Conservation (phyloP, 2,113 vertebrate species). For the Dipodomys spectabilis region DNA sequence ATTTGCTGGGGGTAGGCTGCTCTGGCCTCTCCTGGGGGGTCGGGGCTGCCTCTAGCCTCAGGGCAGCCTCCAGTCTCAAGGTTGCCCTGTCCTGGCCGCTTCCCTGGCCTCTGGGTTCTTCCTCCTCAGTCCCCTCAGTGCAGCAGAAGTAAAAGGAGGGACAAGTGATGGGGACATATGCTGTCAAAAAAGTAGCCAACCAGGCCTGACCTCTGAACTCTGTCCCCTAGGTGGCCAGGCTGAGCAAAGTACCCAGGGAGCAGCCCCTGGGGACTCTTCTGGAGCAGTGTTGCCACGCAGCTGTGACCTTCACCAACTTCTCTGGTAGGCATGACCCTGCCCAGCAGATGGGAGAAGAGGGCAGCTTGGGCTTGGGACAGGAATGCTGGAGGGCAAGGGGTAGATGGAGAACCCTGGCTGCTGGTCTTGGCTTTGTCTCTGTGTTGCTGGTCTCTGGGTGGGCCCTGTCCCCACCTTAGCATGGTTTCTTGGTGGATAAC, state of each 20-base stretch:
- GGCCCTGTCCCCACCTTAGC: neutral
- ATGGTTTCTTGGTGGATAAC: neutral
- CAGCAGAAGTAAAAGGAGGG: neutral
- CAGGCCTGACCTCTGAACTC: neutral
- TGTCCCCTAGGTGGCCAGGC: constrained; percentile 64
- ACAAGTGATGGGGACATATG: neutral
- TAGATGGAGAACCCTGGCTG: neutral
- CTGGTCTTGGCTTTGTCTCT: neutral
- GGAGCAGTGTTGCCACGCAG: constrained; percentile 73
- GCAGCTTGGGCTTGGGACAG: neutral
- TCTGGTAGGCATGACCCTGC: constrained; percentile 75
- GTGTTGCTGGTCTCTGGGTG: neutral
- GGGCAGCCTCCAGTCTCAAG: neutral
- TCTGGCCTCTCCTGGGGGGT: neutral
- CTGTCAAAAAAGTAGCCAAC: neutral
- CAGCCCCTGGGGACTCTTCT: constrained; percentile 71
- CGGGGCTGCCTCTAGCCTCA: too few species aligned
- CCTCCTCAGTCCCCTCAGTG: neutral
- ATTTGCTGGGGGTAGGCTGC: neutral
- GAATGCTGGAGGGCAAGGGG: neutral
- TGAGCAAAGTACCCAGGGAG: constrained; percentile 21
- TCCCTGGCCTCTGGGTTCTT: neutral
- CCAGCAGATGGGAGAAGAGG: too few species aligned
- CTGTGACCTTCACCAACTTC: constrained; percentile 55
- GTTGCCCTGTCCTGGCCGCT: too few species aligned